Conservation (phyloP, 2,797 vertebrate species). For the Sebastes hubbsi region DNA sequence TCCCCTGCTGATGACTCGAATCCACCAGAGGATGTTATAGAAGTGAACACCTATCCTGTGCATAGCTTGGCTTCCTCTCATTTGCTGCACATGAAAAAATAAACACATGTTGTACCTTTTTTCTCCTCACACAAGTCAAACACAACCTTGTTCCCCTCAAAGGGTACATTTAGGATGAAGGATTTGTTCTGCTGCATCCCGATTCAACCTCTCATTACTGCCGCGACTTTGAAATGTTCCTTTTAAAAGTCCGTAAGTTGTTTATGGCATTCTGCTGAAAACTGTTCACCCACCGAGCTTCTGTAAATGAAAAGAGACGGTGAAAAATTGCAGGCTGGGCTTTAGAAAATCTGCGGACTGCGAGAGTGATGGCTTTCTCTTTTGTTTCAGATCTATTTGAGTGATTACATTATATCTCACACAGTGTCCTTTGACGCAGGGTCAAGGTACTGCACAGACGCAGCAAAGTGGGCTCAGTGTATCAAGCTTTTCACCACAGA, state of each 20-base stretch:
- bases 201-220: conserved; percentile 1
- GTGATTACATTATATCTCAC: conserved; percentile 58
- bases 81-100: conserved; percentile 32
- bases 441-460: conserved; percentile 55
- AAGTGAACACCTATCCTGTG: conserved; percentile 73
- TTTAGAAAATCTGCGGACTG: conserved; percentile 24
- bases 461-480: conserved; percentile 62
- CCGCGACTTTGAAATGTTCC: conserved; percentile 49
- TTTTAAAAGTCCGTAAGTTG: conserved; percentile 27
- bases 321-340: conserved; percentile 43
- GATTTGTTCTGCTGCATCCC: conserved; percentile 15
- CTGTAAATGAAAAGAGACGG: conserved; percentile 43
- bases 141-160: neutral
- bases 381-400: conserved; percentile 61
- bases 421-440: conserved; percentile 60
- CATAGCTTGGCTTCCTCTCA: conserved; percentile 44
- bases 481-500: conserved; percentile 66
- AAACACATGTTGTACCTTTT: neutral
- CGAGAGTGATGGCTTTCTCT: conserved; percentile 51
- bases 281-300: conserved; percentile 15
- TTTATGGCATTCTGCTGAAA: conserved; percentile 25
- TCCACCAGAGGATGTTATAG: conserved; percentile 60
- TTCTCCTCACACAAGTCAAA: neutral
- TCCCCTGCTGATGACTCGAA: conserved; percentile 1
- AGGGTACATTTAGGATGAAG: conserved; percentile 19